phyloP scores from a whole-genome alignment of 1,140 invertebrate genomes.

The Neodiprion lecontei region DNA sequence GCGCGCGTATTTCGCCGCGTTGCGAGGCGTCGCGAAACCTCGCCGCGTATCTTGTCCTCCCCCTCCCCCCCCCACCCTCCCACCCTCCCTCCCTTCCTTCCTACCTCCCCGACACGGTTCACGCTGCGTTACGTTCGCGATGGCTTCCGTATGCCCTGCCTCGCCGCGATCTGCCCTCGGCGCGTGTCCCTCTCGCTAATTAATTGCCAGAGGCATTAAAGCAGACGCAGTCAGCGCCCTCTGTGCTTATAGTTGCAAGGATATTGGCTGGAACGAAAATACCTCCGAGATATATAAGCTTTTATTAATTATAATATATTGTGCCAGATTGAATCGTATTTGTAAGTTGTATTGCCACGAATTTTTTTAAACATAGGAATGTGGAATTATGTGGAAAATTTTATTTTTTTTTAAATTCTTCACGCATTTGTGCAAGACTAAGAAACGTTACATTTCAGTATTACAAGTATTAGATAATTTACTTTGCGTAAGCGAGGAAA shows the following conservation, averaged over 20 bases:
- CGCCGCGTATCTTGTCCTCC: slow-evolving; percentile 48
- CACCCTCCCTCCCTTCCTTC: slow-evolving; percentile 9
- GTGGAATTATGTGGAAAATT: too few relatives aligned
- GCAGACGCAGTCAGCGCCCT: slow-evolving; percentile 29
- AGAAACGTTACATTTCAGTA: too few relatives aligned
- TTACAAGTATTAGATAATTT: too few relatives aligned
- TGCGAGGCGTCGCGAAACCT: slow-evolving; percentile 42
- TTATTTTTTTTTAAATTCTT: too few relatives aligned
- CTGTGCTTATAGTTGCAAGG: neutral
- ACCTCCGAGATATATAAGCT: slow-evolving; percentile 20
- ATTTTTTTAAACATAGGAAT: too few relatives aligned
- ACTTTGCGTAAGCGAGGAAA: too few relatives aligned
- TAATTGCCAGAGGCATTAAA: neutral
- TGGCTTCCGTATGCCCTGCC: slow-evolving; percentile 21
- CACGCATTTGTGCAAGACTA: too few relatives aligned
- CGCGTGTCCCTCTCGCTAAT: slow-evolving; percentile 27
- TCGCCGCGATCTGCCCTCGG: slow-evolving; percentile 46
- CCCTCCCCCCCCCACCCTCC: slow-evolving; percentile 23
- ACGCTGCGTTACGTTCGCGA: neutral
- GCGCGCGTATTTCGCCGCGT: slow-evolving; percentile 17
- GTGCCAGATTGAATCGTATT: too few relatives aligned
- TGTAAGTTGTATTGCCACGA: too few relatives aligned
- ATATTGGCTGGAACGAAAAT: slow-evolving; percentile 6
- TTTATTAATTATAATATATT: neutral
- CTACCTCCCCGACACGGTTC: neutral